Evolutionary conservation across 2,113 vertebrate genomes (phyloP).

Genomic region (Corvus moneduloides): DNA sequence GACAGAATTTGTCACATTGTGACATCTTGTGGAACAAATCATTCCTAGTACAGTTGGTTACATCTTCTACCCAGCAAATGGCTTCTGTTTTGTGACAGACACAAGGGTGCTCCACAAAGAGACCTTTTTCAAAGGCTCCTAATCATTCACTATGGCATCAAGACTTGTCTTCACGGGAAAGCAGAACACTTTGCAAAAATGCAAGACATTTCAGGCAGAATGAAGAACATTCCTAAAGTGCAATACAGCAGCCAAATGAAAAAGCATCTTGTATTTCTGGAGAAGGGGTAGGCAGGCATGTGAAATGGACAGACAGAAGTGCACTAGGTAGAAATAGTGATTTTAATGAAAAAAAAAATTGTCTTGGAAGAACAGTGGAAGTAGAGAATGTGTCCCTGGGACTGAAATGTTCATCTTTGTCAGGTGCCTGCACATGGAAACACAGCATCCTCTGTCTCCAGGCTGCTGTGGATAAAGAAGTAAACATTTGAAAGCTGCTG

Average conservation of each 20-base stretch:
- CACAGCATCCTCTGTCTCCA: neutral
- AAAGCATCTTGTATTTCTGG: neutral
- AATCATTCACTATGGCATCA: neutral
- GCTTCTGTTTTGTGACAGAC: neutral
- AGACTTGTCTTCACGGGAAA: neutral
- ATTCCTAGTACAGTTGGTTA: neutral
- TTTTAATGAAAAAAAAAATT: neutral
- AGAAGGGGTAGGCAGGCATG: neutral
- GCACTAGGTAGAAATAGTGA: neutral
- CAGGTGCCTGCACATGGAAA: neutral
- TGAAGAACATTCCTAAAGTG: neutral
- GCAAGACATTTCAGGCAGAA: neutral
- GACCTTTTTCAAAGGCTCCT: neutral
- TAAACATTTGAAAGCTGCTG: neutral
- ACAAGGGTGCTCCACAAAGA: accelerated
- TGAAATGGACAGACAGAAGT: neutral
- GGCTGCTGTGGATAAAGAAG: neutral
- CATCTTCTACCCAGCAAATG: neutral
- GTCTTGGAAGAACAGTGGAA: neutral
- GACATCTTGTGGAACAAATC: neutral
- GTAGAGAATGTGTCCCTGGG: neutral
- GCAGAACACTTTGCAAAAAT: neutral
- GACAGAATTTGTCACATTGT: neutral
- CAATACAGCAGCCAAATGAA: neutral
- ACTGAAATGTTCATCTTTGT: neutral